Conservation (phyloP, 53 echinoderm and acorn worm genomes). For the Crossaster papposus region DNA sequence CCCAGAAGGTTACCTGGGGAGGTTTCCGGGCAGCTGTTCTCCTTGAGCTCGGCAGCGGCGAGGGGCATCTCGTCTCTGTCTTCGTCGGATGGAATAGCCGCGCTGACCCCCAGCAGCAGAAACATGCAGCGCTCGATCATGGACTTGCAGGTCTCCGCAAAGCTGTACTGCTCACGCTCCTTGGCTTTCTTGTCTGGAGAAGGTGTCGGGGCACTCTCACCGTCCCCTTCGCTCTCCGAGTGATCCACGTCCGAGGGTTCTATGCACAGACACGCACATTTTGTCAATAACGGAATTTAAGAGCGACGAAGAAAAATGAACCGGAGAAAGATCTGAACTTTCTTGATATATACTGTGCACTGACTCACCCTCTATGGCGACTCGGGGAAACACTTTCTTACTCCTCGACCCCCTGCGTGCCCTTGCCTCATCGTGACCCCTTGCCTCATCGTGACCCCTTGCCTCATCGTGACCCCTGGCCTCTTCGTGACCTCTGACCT, state of each 20-base stretch:
- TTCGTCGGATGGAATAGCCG: conserved; percentile 44
- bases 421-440: conserved; percentile 32
- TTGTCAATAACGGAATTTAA: background rate
- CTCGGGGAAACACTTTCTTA: conserved; percentile 12
- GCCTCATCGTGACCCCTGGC: conserved; percentile 19
- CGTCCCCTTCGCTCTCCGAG: conserved; percentile 46
- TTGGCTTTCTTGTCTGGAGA: conserved; percentile 30
- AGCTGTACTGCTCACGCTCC: conserved; percentile 69
- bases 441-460: conserved; percentile 17
- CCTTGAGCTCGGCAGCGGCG: background rate
- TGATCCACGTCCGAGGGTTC: conserved; percentile 49
- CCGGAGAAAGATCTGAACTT: background rate
- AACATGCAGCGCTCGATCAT: conserved; percentile 91
- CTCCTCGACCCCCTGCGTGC: conserved; percentile 18
- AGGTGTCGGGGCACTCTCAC: conserved; percentile 23
- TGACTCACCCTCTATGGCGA: conserved; percentile 31
- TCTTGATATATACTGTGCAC: background rate
- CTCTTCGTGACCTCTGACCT: conserved; percentile 21
- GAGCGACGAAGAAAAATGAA: background rate
- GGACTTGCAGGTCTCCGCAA: conserved; percentile 90
- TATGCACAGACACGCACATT: background rate
- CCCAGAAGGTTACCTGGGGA: conserved; percentile 10
- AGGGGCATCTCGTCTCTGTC: background rate
- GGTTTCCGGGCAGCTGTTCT: background rate
- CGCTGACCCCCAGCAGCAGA: conserved; percentile 76